Evolutionary conservation across 53 echinoderm and acorn worm genomes (phyloP).

Genomic region (Henricia sp.): DNA sequence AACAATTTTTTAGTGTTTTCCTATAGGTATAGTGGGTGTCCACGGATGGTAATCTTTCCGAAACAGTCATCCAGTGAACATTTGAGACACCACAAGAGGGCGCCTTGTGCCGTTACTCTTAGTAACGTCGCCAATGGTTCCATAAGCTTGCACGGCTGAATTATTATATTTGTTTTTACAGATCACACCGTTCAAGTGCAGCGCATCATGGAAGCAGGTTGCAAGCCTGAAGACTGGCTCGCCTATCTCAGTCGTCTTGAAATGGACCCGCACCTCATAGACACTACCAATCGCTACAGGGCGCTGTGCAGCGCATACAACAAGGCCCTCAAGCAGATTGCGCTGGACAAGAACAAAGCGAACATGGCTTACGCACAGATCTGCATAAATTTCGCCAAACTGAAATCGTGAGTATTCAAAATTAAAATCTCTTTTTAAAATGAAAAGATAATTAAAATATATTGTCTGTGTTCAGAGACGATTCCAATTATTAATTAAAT

Average conservation of each 20-base stretch:
- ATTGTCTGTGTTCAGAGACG: too few relatives aligned
- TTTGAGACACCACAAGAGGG: too few relatives aligned
- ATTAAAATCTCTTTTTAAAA: neutral
- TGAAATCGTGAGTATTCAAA: conserved; percentile 75
- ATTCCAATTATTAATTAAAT: too few relatives aligned
- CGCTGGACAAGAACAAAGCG: conserved; percentile 72
- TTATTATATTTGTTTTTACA: too few relatives aligned
- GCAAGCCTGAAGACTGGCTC: conserved; percentile 91
- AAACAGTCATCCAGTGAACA: too few relatives aligned
- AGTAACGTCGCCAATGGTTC: too few relatives aligned
- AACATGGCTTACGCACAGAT: conserved; percentile 85
- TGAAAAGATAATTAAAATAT: too few relatives aligned
- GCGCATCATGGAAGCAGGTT: conserved; percentile 65
- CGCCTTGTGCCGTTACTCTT: too few relatives aligned
- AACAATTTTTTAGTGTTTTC: too few relatives aligned
- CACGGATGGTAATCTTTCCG: too few relatives aligned
- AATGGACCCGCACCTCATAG: conserved; percentile 30
- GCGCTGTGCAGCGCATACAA: conserved; percentile 76
- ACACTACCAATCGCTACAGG: conserved; percentile 57
- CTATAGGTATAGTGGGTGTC: too few relatives aligned
- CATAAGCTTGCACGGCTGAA: too few relatives aligned
- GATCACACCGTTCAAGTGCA: conserved; percentile 56
- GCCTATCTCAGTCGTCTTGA: conserved; percentile 76
- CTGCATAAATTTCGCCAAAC: conserved; percentile 81
- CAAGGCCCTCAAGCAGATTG: conserved; percentile 82